Evolutionary conservation across 2,888 invertebrate genomes (phyloP).

Genomic region (Macropis europaea): DNA sequence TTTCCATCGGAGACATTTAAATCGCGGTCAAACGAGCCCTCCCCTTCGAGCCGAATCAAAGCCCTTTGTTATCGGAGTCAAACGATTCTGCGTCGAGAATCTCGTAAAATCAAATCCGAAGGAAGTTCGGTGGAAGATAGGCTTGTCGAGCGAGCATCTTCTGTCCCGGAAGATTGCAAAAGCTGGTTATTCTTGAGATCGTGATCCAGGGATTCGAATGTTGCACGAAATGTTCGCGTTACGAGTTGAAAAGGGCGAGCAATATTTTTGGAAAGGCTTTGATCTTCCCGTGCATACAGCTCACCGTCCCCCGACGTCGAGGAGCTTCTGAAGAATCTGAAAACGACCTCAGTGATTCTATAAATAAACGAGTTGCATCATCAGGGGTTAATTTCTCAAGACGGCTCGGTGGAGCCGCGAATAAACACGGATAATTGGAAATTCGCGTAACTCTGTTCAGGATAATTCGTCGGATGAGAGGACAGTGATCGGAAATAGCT

Average conservation of each 20-base stretch:
- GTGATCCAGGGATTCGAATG: neutral
- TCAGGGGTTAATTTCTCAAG: neutral
- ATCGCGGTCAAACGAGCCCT: slow-evolving; percentile 9
- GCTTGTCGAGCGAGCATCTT: neutral
- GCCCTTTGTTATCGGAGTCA: too few relatives aligned
- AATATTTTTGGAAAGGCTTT: slow-evolving; percentile 38
- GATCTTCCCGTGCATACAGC: slow-evolving; percentile 34
- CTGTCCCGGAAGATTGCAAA: slow-evolving; percentile 5
- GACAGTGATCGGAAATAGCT: slow-evolving; percentile 45
- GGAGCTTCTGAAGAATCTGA: neutral
- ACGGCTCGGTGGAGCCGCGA: neutral
- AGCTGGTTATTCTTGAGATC: neutral
- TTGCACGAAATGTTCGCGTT: neutral
- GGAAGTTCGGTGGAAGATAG: neutral
- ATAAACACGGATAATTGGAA: neutral
- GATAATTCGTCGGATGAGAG: slow-evolving; percentile 11
- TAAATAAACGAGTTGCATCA: neutral
- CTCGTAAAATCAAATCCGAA: neutral
- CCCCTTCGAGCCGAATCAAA: too few relatives aligned
- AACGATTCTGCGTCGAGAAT: too few relatives aligned
- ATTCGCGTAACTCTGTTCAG: neutral
- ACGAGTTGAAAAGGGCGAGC: slow-evolving; percentile 1
- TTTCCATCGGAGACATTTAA: slow-evolving; percentile 19
- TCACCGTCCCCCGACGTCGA: neutral
- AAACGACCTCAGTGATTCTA: neutral